Conservation (phyloP, 2,797 vertebrate genomes). For the Ceryle rudis region DNA sequence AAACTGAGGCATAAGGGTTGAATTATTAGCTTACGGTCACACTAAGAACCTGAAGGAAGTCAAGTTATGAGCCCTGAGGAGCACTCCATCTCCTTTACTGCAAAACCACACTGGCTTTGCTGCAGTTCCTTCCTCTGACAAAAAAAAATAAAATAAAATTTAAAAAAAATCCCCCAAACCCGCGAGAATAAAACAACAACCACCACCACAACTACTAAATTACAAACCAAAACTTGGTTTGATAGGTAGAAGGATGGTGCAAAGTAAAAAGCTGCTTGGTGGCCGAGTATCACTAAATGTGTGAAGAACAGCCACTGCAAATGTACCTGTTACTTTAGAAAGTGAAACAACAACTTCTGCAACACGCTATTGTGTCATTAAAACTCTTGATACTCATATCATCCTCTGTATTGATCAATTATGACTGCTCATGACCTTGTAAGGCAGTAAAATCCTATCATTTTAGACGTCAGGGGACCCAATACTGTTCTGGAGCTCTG, state of each 20-base stretch:
- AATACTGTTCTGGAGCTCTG: not conserved
- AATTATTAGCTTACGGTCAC: not conserved
- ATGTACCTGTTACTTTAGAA: not conserved
- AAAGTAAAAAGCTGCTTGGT: not conserved
- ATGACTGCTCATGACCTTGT: not conserved
- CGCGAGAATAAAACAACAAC: not conserved
- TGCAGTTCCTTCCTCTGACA: not conserved
- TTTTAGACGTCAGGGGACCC: not conserved
- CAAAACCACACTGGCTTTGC: not conserved
- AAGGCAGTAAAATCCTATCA: not conserved
- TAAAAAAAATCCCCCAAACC: not conserved
- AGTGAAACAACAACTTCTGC: not conserved
- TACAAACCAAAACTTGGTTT: not conserved
- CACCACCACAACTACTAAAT: not conserved
- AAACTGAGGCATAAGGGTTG: not conserved
- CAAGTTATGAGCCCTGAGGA: not conserved
- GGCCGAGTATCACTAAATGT: not conserved
- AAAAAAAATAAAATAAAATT: not conserved
- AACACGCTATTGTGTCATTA: not conserved
- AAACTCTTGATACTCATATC: not conserved
- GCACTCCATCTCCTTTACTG: not conserved
- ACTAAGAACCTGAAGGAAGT: not conserved
- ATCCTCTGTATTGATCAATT: not conserved
- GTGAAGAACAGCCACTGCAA: not conserved
- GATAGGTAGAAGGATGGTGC: fast-evolving